Evolutionary conservation across 1,140 invertebrate species (phyloP).

Genomic region (Aphelenchoides avenae): DNA sequence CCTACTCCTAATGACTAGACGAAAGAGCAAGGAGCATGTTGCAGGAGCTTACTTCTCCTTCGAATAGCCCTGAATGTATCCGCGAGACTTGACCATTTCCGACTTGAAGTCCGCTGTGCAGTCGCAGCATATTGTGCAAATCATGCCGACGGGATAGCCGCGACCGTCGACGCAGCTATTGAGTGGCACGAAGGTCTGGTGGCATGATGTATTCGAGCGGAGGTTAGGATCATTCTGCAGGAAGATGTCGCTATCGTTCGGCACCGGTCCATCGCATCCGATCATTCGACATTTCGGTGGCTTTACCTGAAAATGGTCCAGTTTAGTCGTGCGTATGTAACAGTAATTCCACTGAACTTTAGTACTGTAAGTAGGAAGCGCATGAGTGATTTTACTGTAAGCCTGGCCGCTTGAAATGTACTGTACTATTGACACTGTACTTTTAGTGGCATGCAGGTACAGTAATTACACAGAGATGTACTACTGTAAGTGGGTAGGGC

Average conservation of each 20-base stretch:
- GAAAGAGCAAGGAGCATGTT: neutral
- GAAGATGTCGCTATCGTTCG: slow-evolving; percentile 52
- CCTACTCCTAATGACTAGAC: too few species aligned
- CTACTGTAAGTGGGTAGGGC: too few species aligned
- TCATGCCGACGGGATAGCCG: slow-evolving; percentile 57
- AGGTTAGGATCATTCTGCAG: slow-evolving; percentile 9
- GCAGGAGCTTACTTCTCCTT: neutral
- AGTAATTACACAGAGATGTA: too few species aligned
- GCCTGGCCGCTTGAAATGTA: too few species aligned
- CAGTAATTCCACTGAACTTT: too few species aligned
- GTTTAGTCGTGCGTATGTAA: too few species aligned
- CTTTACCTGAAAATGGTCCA: slow-evolving; percentile 39
- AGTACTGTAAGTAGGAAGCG: too few species aligned
- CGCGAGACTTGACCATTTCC: slow-evolving; percentile 44
- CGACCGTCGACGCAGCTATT: slow-evolving; percentile 45
- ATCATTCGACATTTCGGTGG: slow-evolving; percentile 47
- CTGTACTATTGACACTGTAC: too few species aligned
- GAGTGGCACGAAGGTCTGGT: slow-evolving; percentile 55
- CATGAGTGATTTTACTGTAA: too few species aligned
- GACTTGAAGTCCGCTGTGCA: slow-evolving; percentile 36
- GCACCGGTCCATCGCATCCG: slow-evolving; percentile 51
- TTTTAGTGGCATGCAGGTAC: too few species aligned
- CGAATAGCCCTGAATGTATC: slow-evolving; percentile 35
- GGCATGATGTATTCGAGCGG: slow-evolving; percentile 34
- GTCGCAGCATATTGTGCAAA: slow-evolving; percentile 58